phyloP scores from a whole-genome alignment of 2,888 invertebrate genomes.

The Pogonocherus hispidulus region DNA sequence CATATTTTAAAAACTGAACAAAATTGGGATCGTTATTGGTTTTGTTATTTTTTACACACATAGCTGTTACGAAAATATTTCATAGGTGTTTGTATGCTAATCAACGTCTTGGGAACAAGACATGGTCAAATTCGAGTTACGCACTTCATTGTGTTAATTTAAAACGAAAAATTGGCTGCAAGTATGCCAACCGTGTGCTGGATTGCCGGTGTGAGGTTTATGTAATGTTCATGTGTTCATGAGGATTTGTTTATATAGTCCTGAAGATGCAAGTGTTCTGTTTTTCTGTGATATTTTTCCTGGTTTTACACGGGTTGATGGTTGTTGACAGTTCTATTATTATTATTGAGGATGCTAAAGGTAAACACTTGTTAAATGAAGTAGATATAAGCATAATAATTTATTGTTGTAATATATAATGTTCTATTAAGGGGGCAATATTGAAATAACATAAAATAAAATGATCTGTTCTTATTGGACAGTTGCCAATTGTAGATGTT shows the following conservation, averaged over 20 bases:
- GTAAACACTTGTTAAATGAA: too few species aligned
- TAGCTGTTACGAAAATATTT: slow-evolving; percentile 26
- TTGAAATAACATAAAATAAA: too few species aligned
- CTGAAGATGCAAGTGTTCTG: slow-evolving; percentile 55
- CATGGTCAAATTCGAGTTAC: slow-evolving; percentile 55
- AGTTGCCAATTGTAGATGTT: too few species aligned
- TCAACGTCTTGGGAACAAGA: slow-evolving; percentile 50
- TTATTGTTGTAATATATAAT: too few species aligned
- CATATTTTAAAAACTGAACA: neutral
- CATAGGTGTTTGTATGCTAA: slow-evolving; percentile 52
- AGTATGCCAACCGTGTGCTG: slow-evolving; percentile 8
- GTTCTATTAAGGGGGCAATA: too few species aligned
- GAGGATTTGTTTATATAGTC: slow-evolving; percentile 24
- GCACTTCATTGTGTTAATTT: slow-evolving; percentile 22
- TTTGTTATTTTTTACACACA: neutral
- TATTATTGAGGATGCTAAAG: slow-evolving; percentile 62
- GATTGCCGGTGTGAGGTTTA: neutral
- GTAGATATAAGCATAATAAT: too few species aligned
- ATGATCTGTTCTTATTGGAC: too few species aligned
- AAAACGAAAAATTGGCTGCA: neutral
- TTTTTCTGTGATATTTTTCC: slow-evolving; percentile 56
- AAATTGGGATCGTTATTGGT: neutral
- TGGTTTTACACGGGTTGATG: slow-evolving; percentile 31
- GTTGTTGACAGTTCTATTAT: slow-evolving; percentile 54
- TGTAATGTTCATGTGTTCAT: slow-evolving; percentile 33